Base-by-base conservation (phyloP, 2,113 vertebrate species). In the Glaucidium brasilianum region DNA sequence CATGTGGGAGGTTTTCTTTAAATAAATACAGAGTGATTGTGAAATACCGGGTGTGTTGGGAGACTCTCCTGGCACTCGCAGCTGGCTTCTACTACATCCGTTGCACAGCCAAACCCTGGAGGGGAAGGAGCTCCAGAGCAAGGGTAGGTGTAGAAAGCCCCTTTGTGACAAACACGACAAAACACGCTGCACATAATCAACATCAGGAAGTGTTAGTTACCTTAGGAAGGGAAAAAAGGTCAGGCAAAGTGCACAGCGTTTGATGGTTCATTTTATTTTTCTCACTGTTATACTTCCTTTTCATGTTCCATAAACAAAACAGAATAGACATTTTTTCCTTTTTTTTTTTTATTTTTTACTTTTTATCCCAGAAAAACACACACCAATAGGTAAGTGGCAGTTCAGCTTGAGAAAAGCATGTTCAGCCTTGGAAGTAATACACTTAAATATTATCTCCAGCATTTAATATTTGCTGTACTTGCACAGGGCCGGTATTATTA, bases 51-150 rank as follows among this genome's bases (percentile, higher is more conserved):
- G 20, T 3, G 41, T 20, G 71, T 8, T 47, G 53, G 84, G 83
- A 47, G 49, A 11, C 30, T 10, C 37, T 8, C 0, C 0, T 37
- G 37, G 10, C 2, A 1, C n/a, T 22, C 49, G 12, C 37, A 20
- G 37, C 34, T 15, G 4, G 13, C 1, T 3, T 14, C 56, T 29
- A 3, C 56, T 29, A 3, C 0, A 1, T 0, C 30, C 4, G 0
- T 2, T 17, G 27, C 68, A 19, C 64, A 45, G 84, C 34, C 34
- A 3, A 20, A 58, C 18, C 21, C 2, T 0, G 8, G 1, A 12
- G 67, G 58, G 29, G 26, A 29, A 11, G 56, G 35, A 47, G 56
- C 39, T 41, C 56, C 80, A 4, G 56, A 4, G 41, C 35, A 52
- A 52, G 34, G 41, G 16, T 4, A 4, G 1, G 0, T 0, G 53